These are phyloP conservation scores for Peribatodes rhomboidaria DNA, from an alignment of 2,888 invertebrate genomes.

Conservation along the genomic window DNA sequence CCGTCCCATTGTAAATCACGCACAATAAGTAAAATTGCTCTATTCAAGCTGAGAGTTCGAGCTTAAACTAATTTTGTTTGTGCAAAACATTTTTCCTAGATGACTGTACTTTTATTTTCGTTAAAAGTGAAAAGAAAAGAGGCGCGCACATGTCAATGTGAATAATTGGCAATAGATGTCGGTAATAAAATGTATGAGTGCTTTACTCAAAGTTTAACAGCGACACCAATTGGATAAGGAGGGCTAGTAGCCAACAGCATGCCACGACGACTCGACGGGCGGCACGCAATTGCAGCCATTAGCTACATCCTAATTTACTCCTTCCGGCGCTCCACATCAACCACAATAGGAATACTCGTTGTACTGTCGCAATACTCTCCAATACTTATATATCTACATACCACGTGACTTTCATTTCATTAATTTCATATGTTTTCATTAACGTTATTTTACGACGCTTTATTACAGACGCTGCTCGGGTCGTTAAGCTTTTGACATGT, in stretches of 20 bases:
- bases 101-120: conserved; percentile 35
- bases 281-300: conserved; percentile 78
- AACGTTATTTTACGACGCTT: conserved; percentile 35
- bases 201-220: conserved; percentile 27
- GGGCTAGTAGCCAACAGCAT: conserved; percentile 29
- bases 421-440: conserved; percentile 20
- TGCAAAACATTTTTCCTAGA: conserved; percentile 26
- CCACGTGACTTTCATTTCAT: conserved; percentile 13
- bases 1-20: conserved; percentile 61
- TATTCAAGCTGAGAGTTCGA: conserved; percentile 52
- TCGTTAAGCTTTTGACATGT: conserved; percentile 12
- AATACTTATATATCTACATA: conserved; percentile 2
- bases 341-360: conserved; percentile 24
- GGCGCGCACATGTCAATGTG: conserved; percentile 35
- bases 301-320: conserved; percentile 83
- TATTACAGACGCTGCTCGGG: conserved; percentile 10
- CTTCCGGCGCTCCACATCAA: conserved; percentile 66
- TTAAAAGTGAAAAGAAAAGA: conserved; percentile 35
- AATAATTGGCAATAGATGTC: conserved; percentile 26
- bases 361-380: conserved; percentile 18
- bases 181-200: conserved; percentile 23
- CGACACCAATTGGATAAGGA: conserved; percentile 30
- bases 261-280: conserved; percentile 34
- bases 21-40: conserved; percentile 67
- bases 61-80: conserved; percentile 34